Conservation (phyloP, 2,797 vertebrate genomes). For the Hoplostethus atlanticus region DNA sequence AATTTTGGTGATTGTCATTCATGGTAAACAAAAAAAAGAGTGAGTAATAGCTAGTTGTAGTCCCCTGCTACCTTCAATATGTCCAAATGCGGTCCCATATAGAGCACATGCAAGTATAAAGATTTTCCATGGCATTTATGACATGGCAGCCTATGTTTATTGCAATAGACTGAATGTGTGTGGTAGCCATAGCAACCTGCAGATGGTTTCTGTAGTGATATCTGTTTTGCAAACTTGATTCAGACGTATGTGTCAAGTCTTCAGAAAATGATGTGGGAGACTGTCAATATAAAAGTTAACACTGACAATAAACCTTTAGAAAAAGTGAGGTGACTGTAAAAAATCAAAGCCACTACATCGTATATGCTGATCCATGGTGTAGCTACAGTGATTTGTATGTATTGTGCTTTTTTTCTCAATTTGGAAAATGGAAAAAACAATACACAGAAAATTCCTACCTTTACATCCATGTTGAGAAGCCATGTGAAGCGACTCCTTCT, state of each 20-base stretch:
- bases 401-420: neutral
- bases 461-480: constrained; percentile 89
- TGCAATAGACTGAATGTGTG: neutral
- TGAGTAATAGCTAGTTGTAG: neutral
- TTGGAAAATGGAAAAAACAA: neutral
- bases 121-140: neutral
- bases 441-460: constrained; percentile 72
- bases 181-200: neutral
- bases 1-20: neutral
- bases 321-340: too few species aligned
- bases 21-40: neutral
- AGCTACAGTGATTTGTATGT: too few species aligned
- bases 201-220: neutral
- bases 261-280: neutral
- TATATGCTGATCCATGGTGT: too few species aligned
- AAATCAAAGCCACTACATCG: too few species aligned
- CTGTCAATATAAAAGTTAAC: neutral
- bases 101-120: neutral
- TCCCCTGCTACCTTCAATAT: neutral
- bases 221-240: neutral
- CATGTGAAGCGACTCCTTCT: constrained; percentile 83
- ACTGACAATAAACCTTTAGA: too few species aligned
- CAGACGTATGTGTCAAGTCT: neutral
- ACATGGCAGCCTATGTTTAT: neutral
- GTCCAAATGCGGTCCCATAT: neutral